Percentiles rank a stretch among this genome's conserved stretches.
Conservation (phyloP, 2,797 vertebrate genomes). For the Acanthurus lineatus region DNA sequence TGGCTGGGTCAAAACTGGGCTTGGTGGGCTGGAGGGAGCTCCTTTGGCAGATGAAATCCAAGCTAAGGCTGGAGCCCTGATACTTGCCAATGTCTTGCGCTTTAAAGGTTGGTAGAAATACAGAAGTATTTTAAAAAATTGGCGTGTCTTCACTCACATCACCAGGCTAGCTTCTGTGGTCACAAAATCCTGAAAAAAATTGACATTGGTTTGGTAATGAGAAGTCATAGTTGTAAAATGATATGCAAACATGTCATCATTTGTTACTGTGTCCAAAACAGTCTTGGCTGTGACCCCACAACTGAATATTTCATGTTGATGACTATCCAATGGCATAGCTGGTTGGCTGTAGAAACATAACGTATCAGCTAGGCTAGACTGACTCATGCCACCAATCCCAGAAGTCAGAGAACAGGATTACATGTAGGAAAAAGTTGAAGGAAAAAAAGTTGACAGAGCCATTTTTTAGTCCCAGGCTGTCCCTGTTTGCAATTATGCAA, state of each 20-base stretch:
- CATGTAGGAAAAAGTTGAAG: background rate
- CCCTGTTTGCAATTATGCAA: constrained; percentile 22
- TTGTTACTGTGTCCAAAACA: background rate
- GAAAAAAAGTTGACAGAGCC: background rate
- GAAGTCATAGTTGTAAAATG: background rate
- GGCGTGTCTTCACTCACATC: background rate
- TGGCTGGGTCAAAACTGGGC: constrained; percentile 72
- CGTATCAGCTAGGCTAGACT: background rate
- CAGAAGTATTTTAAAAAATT: too few species aligned
- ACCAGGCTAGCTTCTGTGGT: background rate
- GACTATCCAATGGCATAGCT: constrained; percentile 15
- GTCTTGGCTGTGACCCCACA: background rate
- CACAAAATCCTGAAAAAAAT: background rate
- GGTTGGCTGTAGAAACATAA: constrained; percentile 18
- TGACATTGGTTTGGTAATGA: background rate
- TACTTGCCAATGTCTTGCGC: constrained; percentile 68
- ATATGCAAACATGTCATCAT: constrained; percentile 10
- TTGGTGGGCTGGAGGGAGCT: constrained; percentile 60
- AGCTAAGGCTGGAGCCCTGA: constrained; percentile 69
- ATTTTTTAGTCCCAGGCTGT: too few species aligned
- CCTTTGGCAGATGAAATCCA: constrained; percentile 58
- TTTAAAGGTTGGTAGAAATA: constrained; percentile 78
- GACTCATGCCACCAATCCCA: background rate
- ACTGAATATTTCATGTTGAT: constrained; percentile 25
- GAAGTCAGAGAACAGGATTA: background rate